These are phyloP conservation scores for Ennomos fuscantarius DNA, from an alignment of 2,888 invertebrate genomes.

Conservation along the genomic window DNA sequence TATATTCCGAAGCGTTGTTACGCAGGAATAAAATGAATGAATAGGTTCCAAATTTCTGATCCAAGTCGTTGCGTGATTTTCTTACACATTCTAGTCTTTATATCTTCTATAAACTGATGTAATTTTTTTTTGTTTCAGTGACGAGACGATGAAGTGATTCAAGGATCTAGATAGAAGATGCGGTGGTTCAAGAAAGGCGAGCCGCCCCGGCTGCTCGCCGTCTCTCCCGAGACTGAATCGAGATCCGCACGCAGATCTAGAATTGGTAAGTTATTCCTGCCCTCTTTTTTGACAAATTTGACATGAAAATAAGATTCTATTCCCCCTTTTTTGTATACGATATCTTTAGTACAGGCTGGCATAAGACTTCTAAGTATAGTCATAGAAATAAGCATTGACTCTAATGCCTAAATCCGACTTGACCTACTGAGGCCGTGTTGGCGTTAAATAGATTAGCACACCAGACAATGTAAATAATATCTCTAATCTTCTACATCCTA, in stretches of 20 bases:
- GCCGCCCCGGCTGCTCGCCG: constrained; percentile 88
- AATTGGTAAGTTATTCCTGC: constrained; percentile 63
- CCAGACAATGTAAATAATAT: constrained; percentile 16
- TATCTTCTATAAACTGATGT: too few species aligned
- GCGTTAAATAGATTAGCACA: constrained; percentile 28
- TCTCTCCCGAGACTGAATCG: constrained; percentile 86
- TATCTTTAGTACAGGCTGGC: too few species aligned
- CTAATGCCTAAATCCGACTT: constrained; percentile 22
- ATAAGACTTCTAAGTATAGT: constrained; percentile 2
- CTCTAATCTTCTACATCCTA: constrained; percentile 7
- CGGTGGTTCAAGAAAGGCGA: constrained; percentile 90
- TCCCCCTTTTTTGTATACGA: too few species aligned
- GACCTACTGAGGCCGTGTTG: constrained; percentile 26
- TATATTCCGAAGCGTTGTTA: too few species aligned
- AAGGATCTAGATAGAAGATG: constrained; percentile 69
- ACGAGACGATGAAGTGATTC: constrained; percentile 57
- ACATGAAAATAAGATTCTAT: too few species aligned
- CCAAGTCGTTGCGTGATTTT: too few species aligned
- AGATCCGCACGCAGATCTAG: constrained; percentile 70
- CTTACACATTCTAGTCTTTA: too few species aligned
- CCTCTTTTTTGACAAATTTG: too few species aligned
- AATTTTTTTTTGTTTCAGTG: constrained; percentile 48
- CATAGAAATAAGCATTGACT: constrained; percentile 15
- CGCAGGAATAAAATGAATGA: too few species aligned
- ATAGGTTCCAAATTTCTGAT: too few species aligned